Conservation (phyloP, 2,113 vertebrate genomes). For the Lophochroa leadbeateri region DNA sequence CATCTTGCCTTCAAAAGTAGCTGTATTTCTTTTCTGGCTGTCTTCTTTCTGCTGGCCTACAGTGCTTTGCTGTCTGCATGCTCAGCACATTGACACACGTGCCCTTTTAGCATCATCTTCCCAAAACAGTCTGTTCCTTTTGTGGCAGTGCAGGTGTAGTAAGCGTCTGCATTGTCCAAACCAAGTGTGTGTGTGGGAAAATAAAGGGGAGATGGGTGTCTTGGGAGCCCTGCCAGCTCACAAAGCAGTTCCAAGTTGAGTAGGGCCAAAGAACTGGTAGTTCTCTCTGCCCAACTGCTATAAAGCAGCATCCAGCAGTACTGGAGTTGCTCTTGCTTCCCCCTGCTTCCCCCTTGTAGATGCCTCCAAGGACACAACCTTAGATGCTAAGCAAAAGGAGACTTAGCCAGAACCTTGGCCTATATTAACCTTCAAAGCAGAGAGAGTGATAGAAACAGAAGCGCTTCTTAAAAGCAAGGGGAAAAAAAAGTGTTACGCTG, state of each 20-base stretch:
- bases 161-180: neutral
- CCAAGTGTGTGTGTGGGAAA: accelerated
- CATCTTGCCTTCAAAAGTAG: neutral
- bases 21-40: neutral
- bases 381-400: neutral
- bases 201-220: too few species aligned
- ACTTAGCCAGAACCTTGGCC: neutral
- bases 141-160: neutral
- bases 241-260: neutral
- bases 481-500: accelerated
- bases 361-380: neutral
- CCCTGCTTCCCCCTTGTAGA: neutral
- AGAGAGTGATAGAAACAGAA: neutral
- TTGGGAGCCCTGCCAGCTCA: neutral
- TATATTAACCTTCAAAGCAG: neutral
- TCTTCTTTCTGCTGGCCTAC: neutral
- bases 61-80: neutral
- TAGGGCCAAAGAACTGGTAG: neutral
- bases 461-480: neutral
- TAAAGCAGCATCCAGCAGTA: neutral
- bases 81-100: neutral
- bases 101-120: neutral
- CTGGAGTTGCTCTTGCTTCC: neutral
- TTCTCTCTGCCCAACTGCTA: neutral
- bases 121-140: neutral